Conservation (phyloP, 2,888 invertebrate species). For the Catocala nupta region DNA sequence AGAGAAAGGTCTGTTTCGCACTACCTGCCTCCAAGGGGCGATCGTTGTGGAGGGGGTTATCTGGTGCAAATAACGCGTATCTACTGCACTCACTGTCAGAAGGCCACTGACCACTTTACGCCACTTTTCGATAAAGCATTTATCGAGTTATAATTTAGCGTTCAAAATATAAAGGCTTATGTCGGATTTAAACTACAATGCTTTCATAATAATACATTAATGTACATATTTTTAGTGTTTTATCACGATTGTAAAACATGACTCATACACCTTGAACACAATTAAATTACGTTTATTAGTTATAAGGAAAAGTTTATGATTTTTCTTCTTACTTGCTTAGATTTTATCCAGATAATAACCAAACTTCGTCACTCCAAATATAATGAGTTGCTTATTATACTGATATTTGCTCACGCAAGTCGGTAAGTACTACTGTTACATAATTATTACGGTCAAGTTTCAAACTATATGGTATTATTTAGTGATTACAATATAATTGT, state of each 20-base stretch:
- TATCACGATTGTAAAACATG: no score
- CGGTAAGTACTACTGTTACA: conserved; percentile 18
- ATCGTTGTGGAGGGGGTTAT: conserved; percentile 74
- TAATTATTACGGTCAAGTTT: conserved; percentile 18
- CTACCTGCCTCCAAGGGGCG: conserved; percentile 54
- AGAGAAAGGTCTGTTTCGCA: conserved; percentile 79
- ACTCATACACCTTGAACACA: background rate
- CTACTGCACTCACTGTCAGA: conserved; percentile 55
- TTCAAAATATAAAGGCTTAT: background rate
- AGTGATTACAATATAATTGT: conserved; percentile 3
- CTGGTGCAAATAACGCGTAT: conserved; percentile 67
- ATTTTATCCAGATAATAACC: conserved; percentile 26
- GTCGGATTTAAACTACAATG: background rate
- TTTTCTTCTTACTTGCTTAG: conserved; percentile 15
- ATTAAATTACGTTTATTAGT: conserved; percentile 9
- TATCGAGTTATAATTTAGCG: background rate
- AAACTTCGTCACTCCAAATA: conserved; percentile 23
- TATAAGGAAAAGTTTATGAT: conserved; percentile 2
- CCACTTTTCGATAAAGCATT: conserved; percentile 17
- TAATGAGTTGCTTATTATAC: conserved; percentile 17
- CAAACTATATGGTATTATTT: conserved; percentile 15
- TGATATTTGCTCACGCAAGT: conserved; percentile 22
- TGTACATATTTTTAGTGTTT: no score
- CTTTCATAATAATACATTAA: background rate
- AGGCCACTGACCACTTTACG: conserved; percentile 58